These are phyloP conservation scores for Heliconius hewitsoni DNA, from an alignment of 1,140 invertebrate genomes.

Conservation along the genomic window DNA sequence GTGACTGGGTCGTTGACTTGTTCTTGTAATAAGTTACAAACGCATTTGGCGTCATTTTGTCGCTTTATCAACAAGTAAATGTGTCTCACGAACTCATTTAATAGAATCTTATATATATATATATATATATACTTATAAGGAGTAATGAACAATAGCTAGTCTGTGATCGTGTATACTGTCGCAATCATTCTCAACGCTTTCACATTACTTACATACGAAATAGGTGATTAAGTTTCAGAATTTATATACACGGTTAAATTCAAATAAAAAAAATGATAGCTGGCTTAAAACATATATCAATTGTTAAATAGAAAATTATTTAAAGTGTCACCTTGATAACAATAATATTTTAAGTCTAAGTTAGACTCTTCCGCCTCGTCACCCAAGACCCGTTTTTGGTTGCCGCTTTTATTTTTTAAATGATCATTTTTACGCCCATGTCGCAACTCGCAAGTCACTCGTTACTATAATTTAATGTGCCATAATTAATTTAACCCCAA, in stretches of 20 bases:
- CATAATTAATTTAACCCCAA: slow-evolving; percentile 76
- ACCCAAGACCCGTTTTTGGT: background rate
- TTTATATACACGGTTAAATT: background rate
- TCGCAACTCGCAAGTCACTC: slow-evolving; percentile 32
- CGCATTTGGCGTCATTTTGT: slow-evolving; percentile 56
- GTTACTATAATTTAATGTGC: slow-evolving; percentile 35
- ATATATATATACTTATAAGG: slow-evolving; percentile 21
- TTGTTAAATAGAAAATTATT: background rate
- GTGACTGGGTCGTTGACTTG: slow-evolving; percentile 68
- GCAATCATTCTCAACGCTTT: slow-evolving; percentile 20
- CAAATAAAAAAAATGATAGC: too few relatives aligned
- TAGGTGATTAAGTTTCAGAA: background rate
- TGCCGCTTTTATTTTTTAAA: slow-evolving; percentile 25
- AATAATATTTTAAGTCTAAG: background rate
- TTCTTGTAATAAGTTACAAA: slow-evolving; percentile 60
- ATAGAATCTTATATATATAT: slow-evolving; percentile 23
- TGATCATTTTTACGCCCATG: slow-evolving; percentile 5
- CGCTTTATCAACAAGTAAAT: slow-evolving; percentile 54
- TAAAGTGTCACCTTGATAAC: slow-evolving; percentile 29
- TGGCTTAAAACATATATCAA: too few relatives aligned
- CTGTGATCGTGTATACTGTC: slow-evolving; percentile 12
- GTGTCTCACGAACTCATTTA: slow-evolving; percentile 41
- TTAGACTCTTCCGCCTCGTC: background rate
- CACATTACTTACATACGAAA: slow-evolving; percentile 16
- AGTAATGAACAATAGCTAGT: slow-evolving; percentile 29